A percentile compares a stretch with the other conserved stretches of the same genome.
Conservation (phyloP, 2,888 invertebrate genomes). For the Coronaproctus castanopsis region DNA sequence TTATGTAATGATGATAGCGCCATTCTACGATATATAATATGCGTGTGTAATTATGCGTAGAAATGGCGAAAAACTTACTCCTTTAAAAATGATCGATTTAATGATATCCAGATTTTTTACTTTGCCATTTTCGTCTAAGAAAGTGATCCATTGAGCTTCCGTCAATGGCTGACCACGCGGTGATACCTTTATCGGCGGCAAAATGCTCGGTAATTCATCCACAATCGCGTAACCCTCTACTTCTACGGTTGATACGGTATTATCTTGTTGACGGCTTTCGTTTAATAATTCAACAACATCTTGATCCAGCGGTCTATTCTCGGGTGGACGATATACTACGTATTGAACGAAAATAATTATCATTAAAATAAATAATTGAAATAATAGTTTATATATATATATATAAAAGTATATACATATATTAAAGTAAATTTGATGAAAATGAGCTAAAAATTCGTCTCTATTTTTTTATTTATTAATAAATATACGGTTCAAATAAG, state of each 20-base stretch:
- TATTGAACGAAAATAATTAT: not conserved
- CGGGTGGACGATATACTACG: conserved; percentile 21
- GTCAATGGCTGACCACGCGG: conserved; percentile 51
- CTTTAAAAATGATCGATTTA: conserved; percentile 73
- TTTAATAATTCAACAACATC: conserved; percentile 19
- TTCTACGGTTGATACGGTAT: conserved; percentile 13
- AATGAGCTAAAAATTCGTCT: too few relatives aligned
- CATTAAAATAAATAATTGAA: not conserved
- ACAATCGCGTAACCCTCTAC: conserved; percentile 14
- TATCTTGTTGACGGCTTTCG: conserved; percentile 12
- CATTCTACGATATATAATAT: too few relatives aligned
- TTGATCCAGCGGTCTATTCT: conserved; percentile 18
- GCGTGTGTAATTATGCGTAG: too few relatives aligned
- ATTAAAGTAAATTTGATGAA: too few relatives aligned
- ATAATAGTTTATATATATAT: too few relatives aligned
- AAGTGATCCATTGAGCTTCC: conserved; percentile 58
- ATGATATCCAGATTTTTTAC: conserved; percentile 56
- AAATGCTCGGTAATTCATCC: conserved; percentile 5
- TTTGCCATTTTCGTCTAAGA: conserved; percentile 59
- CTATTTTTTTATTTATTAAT: too few relatives aligned
- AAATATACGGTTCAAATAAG: too few relatives aligned
- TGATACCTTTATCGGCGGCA: conserved; percentile 43
- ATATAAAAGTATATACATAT: too few relatives aligned
- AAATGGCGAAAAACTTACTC: conserved; percentile 50
- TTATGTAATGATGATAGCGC: too few relatives aligned